A percentile compares a stretch with the other conserved stretches of the same genome.
Conservation (phyloP, 2,113 vertebrate genomes). For the Bufo gargarizans region DNA sequence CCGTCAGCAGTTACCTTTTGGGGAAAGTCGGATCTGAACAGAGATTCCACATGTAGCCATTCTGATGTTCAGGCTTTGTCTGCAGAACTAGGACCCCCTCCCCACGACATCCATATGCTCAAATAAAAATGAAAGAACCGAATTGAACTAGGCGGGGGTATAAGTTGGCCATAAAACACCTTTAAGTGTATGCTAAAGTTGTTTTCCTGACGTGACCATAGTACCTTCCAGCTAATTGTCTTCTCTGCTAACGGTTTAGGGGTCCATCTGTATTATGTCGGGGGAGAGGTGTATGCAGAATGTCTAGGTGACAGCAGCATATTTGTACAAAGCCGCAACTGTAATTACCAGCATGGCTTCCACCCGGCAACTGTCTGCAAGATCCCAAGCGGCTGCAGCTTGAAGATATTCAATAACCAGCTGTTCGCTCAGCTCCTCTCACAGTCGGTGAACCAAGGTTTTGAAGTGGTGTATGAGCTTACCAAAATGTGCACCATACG, state of each 20-base stretch:
- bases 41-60: too few relatives aligned
- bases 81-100: too few relatives aligned
- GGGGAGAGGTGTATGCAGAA: conserved; percentile 94
- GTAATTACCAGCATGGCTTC: conserved; percentile 97
- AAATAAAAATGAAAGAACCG: too few relatives aligned
- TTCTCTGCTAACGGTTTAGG: conserved; percentile 68
- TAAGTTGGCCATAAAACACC: too few relatives aligned
- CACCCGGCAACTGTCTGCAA: conserved; percentile 96
- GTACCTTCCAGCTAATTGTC: not conserved
- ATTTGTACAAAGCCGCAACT: conserved; percentile 98
- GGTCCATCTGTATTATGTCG: conserved; percentile 93
- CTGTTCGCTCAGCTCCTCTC: conserved; percentile 95
- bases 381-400: conserved; percentile 97
- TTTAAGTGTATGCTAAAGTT: not conserved
- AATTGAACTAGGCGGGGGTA: too few relatives aligned
- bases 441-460: conserved; percentile 95
- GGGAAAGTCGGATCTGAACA: too few relatives aligned
- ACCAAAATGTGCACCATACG: conserved; percentile 98
- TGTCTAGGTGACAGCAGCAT: conserved; percentile 98
- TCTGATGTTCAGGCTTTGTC: too few relatives aligned
- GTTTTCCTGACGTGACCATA: not conserved
- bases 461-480: conserved; percentile 95
- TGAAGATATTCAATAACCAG: conserved; percentile 99
- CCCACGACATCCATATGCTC: too few relatives aligned
- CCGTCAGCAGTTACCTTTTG: too few relatives aligned